phyloP scores from a whole-genome alignment of 2,888 invertebrate genomes.

The Ceratothoa steindachneri region DNA sequence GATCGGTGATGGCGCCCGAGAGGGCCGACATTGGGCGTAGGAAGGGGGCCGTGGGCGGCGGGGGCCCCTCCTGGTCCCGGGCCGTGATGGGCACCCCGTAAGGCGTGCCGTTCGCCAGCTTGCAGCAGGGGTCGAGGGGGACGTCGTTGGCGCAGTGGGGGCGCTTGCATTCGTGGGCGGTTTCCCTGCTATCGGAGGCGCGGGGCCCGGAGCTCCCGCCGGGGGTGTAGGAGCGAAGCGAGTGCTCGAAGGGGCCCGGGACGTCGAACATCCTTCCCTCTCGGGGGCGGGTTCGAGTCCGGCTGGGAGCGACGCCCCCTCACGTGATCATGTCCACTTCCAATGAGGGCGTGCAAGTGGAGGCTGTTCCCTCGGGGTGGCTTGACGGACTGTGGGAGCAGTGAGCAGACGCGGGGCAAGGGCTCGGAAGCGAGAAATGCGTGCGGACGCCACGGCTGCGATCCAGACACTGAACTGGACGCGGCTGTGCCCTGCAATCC shows the following conservation, averaged over 20 bases:
- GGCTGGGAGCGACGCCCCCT: neutral
- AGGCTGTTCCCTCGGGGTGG: neutral
- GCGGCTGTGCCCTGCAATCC: neutral
- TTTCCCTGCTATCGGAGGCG: constrained; percentile 33
- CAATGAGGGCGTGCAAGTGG: too few species aligned
- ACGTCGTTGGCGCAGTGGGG: constrained; percentile 45
- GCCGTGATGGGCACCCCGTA: constrained; percentile 37
- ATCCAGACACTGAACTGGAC: neutral
- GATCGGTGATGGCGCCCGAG: constrained; percentile 53
- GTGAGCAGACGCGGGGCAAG: neutral
- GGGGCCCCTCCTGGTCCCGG: constrained; percentile 25
- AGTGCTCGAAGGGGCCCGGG: constrained; percentile 41
- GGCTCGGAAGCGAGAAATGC: neutral
- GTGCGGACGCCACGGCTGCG: neutral
- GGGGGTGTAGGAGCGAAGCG: constrained; percentile 33
- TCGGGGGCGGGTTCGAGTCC: neutral
- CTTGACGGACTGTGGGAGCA: too few species aligned
- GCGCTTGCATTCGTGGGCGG: constrained; percentile 32
- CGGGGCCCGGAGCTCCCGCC: constrained; percentile 16
- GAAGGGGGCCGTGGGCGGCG: constrained; percentile 18
- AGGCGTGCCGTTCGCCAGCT: constrained; percentile 38
- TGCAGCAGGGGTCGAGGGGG: constrained; percentile 37
- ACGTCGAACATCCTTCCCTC: constrained; percentile 35
- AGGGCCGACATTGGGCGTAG: constrained; percentile 23
- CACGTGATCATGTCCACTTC: neutral